phyloP scores from a whole-genome alignment of 2,888 invertebrate genomes.

The Platerodrilus igneus region DNA sequence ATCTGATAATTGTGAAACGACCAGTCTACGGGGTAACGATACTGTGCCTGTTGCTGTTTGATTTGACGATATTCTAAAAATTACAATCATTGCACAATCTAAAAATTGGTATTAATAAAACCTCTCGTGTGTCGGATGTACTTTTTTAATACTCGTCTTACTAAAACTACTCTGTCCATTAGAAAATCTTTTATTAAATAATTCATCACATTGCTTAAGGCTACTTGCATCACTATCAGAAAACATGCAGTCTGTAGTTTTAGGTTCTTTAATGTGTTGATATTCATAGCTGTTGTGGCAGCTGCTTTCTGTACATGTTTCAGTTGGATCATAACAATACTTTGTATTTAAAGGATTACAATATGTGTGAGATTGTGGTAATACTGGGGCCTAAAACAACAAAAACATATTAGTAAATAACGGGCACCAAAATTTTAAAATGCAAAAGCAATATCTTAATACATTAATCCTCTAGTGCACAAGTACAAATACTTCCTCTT shows the following conservation, averaged over 20 bases:
- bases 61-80: slow-evolving; percentile 5
- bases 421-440: too few species aligned
- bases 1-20: slow-evolving; percentile 30
- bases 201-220: slow-evolving; percentile 33
- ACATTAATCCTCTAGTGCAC: too few species aligned
- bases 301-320: too few species aligned
- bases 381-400: too few species aligned
- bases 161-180: slow-evolving; percentile 28
- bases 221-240: slow-evolving; percentile 42
- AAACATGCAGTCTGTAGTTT: slow-evolving; percentile 33
- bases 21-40: slow-evolving; percentile 5
- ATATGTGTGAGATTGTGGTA: too few species aligned
- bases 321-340: too few species aligned
- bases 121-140: slow-evolving; percentile 25
- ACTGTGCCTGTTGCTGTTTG: slow-evolving; percentile 3
- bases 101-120: not conserved
- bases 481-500: too few species aligned
- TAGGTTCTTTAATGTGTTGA: slow-evolving; percentile 28
- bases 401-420: too few species aligned
- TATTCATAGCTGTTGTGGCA: slow-evolving; percentile 36
- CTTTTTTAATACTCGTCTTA: slow-evolving; percentile 24
- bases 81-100: not conserved
- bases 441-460: too few species aligned
- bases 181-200: slow-evolving; percentile 34
- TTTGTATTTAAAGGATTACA: too few species aligned